Percentiles rank a stretch among this genome's conserved stretches.
Evolutionary conservation across 2,888 invertebrate species (phyloP).

Genomic region (Brachycybe producta): DNA sequence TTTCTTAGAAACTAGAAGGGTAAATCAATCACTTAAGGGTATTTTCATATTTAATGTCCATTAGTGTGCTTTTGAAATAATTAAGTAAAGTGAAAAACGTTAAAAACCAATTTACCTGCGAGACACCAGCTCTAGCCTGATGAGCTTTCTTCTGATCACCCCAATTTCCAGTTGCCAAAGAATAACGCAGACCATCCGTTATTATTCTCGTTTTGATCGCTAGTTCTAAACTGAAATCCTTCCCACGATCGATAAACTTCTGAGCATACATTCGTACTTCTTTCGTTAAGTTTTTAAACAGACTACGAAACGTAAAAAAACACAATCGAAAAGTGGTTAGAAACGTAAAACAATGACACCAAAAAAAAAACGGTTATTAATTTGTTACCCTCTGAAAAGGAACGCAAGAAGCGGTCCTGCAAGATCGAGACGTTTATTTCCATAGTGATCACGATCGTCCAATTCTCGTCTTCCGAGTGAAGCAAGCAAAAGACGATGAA

Average conservation of each 20-base stretch:
- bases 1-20: too few species aligned
- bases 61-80: background rate
- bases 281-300: conserved; percentile 91
- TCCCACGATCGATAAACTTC: conserved; percentile 96
- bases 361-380: background rate
- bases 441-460: conserved; percentile 99
- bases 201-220: conserved; percentile 96
- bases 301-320: conserved; percentile 32
- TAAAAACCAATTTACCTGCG: conserved; percentile 56
- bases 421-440: conserved; percentile 93
- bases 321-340: conserved; percentile 11
- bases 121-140: conserved; percentile 92
- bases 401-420: conserved; percentile 95
- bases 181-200: conserved; percentile 93
- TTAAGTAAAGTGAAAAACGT: background rate
- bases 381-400: conserved; percentile 67
- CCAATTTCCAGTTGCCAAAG: conserved; percentile 99
- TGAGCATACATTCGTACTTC: conserved; percentile 97
- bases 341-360: background rate
- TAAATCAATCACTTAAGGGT: too few species aligned
- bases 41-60: background rate
- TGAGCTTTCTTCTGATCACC: conserved; percentile 99
- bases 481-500: conserved; percentile 85
- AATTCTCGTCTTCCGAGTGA: conserved; percentile 81
- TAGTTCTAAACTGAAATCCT: conserved; percentile 93